Base-by-base conservation (phyloP, 2,888 invertebrate genomes). In the Proisotoma minuta region DNA sequence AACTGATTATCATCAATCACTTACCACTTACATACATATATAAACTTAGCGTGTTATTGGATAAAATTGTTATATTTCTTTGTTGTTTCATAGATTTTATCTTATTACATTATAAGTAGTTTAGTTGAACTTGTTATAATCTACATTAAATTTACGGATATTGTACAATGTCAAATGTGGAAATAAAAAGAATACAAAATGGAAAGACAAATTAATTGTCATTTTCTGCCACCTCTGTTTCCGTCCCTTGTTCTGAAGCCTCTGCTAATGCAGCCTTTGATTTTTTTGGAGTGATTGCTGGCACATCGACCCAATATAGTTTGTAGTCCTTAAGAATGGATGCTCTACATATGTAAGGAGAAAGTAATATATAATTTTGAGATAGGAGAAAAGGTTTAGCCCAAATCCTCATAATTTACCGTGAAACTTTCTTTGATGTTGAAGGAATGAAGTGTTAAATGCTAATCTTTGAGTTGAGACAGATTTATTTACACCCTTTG, bases 251-350 rank as follows among this genome's bases (percentile, higher is more conserved):
- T 34, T 34, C 34, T 15, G 8, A 56, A 29, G 59, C 40, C 23
- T 53, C 53, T 27, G 18, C 12, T 47, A 22, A 29, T 29, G 27
- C 12, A 34, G 39, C 24, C 48, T 53, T 56, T 29, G 28, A 34
- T 15, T 34, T 34, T 10, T 34, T 34, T 40, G 64, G 60, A 57
- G 64, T 69, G 24, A 59, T 40, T 18, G 72, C 71, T 15, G 69
- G 69, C 8, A 63, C 73, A 53, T 73, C 73, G 2, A 73, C 73
- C 73, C 73, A 73, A 59, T 70, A 73, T 20, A 68, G 53, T 50
- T 73, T 71, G 70, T 71, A 73, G 47, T 59, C 69, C 48, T 71
- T 71, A 40, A 73, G 59, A 26, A 73, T 59, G 39, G 69, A 70
- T 2, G 68, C 70, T 22, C 73, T 73, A 62, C 23, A 57, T 50